A percentile compares a stretch with the other conserved stretches of the same genome.
phyloP scores from a whole-genome alignment of 2,113 vertebrate genomes.

The Podilymbus podiceps region DNA sequence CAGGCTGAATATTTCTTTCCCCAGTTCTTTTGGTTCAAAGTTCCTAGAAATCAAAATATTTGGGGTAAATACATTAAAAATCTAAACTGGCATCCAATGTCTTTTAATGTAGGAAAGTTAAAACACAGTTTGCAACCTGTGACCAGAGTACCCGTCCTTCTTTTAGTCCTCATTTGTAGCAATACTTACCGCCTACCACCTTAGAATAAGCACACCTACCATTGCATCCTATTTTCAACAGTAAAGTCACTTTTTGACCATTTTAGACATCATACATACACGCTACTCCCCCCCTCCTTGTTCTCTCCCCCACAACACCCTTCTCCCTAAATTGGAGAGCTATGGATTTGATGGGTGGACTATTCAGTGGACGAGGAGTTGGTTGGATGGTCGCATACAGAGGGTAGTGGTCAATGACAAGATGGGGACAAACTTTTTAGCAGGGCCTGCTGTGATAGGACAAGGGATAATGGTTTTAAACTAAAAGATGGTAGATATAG shows the following conservation, averaged over 20 bases:
- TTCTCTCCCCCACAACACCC: no score
- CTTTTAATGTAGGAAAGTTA: background rate
- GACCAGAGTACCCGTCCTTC: background rate
- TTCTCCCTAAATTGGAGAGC: no score
- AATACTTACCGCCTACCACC: background rate
- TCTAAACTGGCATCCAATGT: background rate
- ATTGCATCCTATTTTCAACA: background rate
- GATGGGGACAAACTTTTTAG: no score
- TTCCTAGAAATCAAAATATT: slow-evolving; percentile 75
- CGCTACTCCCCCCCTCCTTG: no score
- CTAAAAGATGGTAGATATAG: no score
- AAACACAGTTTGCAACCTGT: background rate
- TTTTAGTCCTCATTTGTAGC: background rate
- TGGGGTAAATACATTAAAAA: background rate
- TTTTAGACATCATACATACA: background rate
- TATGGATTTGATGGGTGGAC: no score
- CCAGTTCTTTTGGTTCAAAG: slow-evolving; percentile 94
- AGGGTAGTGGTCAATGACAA: no score
- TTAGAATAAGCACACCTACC: background rate
- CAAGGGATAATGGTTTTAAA: no score
- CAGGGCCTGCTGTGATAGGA: no score
- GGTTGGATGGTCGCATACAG: no score
- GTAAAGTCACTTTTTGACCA: background rate
- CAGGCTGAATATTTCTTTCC: slow-evolving; percentile 92
- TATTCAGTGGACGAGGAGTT: no score